Evolutionary conservation across 35 echinoderm and acorn worm species (phyloP), one percentile per base, ranked within the genome.

Genomic region (Chiridota heheva): DNA sequence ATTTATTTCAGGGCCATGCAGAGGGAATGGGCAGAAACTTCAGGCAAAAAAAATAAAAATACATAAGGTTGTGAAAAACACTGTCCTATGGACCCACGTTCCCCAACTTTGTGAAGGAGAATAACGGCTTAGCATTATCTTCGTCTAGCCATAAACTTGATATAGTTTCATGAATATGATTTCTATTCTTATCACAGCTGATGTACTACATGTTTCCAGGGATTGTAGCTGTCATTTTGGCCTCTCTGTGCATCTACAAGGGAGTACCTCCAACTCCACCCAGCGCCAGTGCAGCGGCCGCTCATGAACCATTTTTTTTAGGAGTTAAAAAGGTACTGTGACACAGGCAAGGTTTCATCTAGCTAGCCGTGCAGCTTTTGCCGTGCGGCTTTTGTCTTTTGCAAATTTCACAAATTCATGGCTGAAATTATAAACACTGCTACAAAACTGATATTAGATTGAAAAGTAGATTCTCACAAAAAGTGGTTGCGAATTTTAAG

Each of bases 271-370:
- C 89, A 0, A 81, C 67, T 18, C 94, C 94, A 10, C 94, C 94
- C 2, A 91, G 89, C 47, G 78, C 88, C 4, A 91, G 89, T 81
- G 88, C 88, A 55, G 88, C 88, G 7, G 63, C 44, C 4, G 59
- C 48, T 16, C 84, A 83, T 81, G 80, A 91, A 69, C 81, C 94
- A 2, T 97, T 97, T 61, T 78, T 86, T 31, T 35, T 67, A 10
- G 94, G 94, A 22, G 44, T 97, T 16, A 97, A 97, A 76, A 84
- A 97, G 88, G 94, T 97, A 72, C 20, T 76, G 40, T 13, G n/a
- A n/a, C n/a, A n/a, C n/a, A n/a, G n/a, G n/a, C n/a, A n/a, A n/a
- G n/a, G n/a, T n/a, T n/a, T n/a, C n/a, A n/a, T n/a, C n/a, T n/a
- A n/a, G n/a, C n/a, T n/a, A n/a, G n/a, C n/a, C n/a, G n/a, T n/a